A percentile compares a stretch with the other conserved stretches of the same genome.
phyloP scores from a whole-genome alignment of 2,888 invertebrate species.

The Eupeodes luniger region DNA sequence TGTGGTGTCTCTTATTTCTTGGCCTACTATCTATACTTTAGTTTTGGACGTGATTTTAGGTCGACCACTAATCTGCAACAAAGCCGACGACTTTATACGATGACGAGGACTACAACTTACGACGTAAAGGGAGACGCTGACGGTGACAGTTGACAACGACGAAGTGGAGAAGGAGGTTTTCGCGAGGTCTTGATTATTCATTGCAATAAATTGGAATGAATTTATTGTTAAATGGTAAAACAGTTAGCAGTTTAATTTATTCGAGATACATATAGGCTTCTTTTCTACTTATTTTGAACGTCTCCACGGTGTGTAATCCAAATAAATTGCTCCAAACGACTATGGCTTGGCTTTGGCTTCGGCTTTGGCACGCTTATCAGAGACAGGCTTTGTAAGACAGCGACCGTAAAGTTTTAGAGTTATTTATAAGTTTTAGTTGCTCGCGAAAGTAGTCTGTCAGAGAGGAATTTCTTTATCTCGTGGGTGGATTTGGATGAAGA shows the following conservation, averaged over 20 bases:
- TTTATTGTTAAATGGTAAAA: slow-evolving; percentile 70
- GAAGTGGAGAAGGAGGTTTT: slow-evolving; percentile 37
- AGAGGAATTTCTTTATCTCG: not conserved
- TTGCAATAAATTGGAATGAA: slow-evolving; percentile 71
- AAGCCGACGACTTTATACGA: not conserved
- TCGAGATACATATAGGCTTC: not conserved
- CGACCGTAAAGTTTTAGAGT: not conserved
- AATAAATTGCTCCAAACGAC: slow-evolving; percentile 64
- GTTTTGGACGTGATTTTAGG: slow-evolving; percentile 31
- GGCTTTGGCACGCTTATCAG: slow-evolving; percentile 29
- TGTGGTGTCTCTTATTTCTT: slow-evolving; percentile 3
- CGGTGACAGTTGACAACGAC: not conserved
- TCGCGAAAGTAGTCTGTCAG: not conserved
- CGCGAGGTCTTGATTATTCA: slow-evolving; percentile 61
- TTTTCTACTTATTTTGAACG: not conserved
- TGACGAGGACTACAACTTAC: too few species aligned
- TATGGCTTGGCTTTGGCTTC: not conserved
- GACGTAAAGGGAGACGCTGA: too few species aligned
- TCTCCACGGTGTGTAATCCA: slow-evolving; percentile 46
- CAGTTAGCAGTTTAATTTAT: slow-evolving; percentile 69
- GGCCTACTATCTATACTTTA: slow-evolving; percentile 24
- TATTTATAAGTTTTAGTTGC: not conserved
- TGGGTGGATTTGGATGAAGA: not conserved
- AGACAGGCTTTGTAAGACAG: not conserved
- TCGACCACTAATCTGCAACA: slow-evolving; percentile 19